Conservation (phyloP, 2,888 invertebrate genomes). For the Siphonodentalium dalli region DNA sequence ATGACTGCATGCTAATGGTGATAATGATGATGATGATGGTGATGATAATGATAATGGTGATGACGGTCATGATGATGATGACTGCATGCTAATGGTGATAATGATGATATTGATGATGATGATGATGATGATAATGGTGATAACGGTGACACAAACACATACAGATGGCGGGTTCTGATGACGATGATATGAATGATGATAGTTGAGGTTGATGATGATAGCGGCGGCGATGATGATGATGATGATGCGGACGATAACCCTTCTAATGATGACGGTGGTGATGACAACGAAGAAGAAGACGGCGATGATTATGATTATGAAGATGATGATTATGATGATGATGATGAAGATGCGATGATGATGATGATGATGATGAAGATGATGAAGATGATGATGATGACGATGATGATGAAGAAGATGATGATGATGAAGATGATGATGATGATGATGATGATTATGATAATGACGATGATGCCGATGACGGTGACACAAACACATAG, state of each 20-base stretch:
- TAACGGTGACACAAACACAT: slow-evolving; percentile 13
- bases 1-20: neutral
- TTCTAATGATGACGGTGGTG: too few species aligned
- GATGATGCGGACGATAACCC: too few species aligned
- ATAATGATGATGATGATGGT: neutral
- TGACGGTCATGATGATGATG: slow-evolving; percentile 3
- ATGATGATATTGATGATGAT: slow-evolving; percentile 8
- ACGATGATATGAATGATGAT: slow-evolving; percentile 8
- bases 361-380: slow-evolving; percentile 12
- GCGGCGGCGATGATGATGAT: slow-evolving; percentile 14
- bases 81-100: neutral
- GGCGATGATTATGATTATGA: too few species aligned
- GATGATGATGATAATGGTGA: slow-evolving; percentile 14
- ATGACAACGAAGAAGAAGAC: slow-evolving; percentile 10
- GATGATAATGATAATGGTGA: neutral
- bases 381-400: slow-evolving; percentile 1
- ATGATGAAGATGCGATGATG: too few species aligned
- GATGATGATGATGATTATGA: too few species aligned
- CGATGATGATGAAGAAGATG: neutral
- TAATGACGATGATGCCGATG: too few species aligned
- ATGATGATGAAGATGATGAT: too few species aligned
- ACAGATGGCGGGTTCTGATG: too few species aligned
- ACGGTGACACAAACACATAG: too few species aligned
- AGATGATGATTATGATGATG: too few species aligned
- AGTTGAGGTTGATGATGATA: too few species aligned